phyloP scores from a whole-genome alignment of 2,113 vertebrate genomes.

The Ia io region DNA sequence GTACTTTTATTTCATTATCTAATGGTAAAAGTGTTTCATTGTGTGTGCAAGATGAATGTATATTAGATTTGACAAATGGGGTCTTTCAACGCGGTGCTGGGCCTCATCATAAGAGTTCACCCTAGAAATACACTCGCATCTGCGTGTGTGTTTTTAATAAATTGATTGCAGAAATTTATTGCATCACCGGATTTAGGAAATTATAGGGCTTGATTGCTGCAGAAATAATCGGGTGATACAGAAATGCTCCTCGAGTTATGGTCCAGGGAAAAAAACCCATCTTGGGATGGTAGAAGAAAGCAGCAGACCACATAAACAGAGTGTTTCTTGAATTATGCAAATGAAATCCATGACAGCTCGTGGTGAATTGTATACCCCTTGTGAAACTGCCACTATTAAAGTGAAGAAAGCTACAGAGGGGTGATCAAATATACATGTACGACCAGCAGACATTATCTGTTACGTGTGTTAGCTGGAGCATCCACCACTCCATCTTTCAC shows the following conservation, averaged over 20 bases:
- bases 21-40: constrained; percentile 75
- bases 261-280: constrained; percentile 54
- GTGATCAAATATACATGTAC: constrained; percentile 8
- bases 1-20: constrained; percentile 78
- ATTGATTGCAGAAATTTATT: constrained; percentile 78
- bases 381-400: constrained; percentile 42
- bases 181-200: constrained; percentile 74
- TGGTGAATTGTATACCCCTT: constrained; percentile 49
- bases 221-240: constrained; percentile 70
- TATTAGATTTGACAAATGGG: constrained; percentile 72
- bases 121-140: constrained; percentile 68
- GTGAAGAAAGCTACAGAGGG: constrained; percentile 8
- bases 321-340: constrained; percentile 74
- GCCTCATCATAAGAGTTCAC: constrained; percentile 70
- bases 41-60: constrained; percentile 71
- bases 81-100: constrained; percentile 50
- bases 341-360: constrained; percentile 58
- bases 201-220: constrained; percentile 73
- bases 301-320: constrained; percentile 71
- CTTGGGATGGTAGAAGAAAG: constrained; percentile 30
- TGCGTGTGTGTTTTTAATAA: constrained; percentile 74
- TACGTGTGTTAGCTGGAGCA: neutral
- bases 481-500: neutral
- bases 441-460: neutral
- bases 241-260: constrained; percentile 67